These are phyloP conservation scores for Corvus moneduloides DNA, from an alignment of 2,113 vertebrate genomes.

Conservation along the genomic window DNA sequence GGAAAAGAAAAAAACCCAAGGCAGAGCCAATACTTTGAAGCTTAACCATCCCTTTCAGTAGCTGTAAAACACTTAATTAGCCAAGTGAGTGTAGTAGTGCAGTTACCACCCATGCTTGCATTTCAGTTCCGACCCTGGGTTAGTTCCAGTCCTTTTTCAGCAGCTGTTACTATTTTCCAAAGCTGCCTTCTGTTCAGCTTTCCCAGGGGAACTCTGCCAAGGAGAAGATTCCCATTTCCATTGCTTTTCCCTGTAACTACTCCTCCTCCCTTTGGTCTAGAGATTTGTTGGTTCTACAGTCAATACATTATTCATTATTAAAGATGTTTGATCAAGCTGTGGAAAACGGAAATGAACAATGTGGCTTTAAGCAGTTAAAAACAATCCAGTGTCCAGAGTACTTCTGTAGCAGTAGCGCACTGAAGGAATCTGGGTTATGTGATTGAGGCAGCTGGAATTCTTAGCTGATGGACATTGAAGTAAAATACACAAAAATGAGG, in stretches of 20 bases:
- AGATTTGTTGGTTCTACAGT: background rate
- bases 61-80: background rate
- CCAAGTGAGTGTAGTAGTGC: background rate
- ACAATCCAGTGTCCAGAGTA: background rate
- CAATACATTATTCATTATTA: background rate
- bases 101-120: background rate
- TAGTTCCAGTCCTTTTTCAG: conserved; percentile 55
- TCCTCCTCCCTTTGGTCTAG: background rate
- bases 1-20: background rate
- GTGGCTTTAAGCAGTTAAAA: background rate
- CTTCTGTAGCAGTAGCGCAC: background rate
- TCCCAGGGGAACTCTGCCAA: conserved; percentile 48
- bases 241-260: background rate
- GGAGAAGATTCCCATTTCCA: conserved; percentile 30
- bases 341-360: background rate
- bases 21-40: background rate
- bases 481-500: background rate
- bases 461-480: background rate
- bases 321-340: background rate
- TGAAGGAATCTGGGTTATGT: background rate
- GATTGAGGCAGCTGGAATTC: background rate
- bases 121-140: conserved; percentile 5
- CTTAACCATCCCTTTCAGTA: background rate
- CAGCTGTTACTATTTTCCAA: conserved; percentile 60
- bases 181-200: conserved; percentile 59